A percentile compares a stretch with the other conserved stretches of the same genome.
These are phyloP conservation scores for Pedionomus torquatus DNA, from an alignment of 2,113 vertebrate genomes.

Conservation along the genomic window DNA sequence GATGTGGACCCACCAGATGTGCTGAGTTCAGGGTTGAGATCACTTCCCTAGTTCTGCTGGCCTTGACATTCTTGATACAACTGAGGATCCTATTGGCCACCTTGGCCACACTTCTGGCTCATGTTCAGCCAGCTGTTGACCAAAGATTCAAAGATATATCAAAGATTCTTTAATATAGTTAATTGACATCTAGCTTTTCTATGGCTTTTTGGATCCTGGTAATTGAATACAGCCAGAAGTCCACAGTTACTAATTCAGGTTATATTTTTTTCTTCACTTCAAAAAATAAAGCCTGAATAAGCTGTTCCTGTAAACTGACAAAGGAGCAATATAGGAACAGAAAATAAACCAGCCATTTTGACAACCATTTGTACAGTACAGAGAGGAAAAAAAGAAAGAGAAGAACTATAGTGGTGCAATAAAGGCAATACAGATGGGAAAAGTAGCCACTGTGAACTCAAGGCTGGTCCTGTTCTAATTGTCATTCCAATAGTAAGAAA, in stretches of 20 bases:
- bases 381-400: neutral
- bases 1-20: no score
- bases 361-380: neutral
- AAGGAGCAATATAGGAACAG: neutral
- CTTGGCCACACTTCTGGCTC: neutral
- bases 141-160: no score
- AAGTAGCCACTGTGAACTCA: neutral
- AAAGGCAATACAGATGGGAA: neutral
- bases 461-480: neutral
- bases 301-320: neutral
- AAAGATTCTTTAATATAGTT: neutral
- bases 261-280: neutral
- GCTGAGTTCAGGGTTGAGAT: rapidly evolving
- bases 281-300: neutral
- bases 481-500: neutral
- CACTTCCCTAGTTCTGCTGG: neutral
- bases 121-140: neutral
- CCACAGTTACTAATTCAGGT: neutral
- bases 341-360: neutral
- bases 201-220: neutral
- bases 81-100: neutral
- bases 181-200: neutral
- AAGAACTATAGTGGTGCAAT: neutral
- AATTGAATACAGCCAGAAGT: neutral
- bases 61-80: neutral